Evolutionary conservation across 1,140 invertebrate species (phyloP), one percentile per base, ranked within the genome.

Genomic region (Drosophila mayri): DNA sequence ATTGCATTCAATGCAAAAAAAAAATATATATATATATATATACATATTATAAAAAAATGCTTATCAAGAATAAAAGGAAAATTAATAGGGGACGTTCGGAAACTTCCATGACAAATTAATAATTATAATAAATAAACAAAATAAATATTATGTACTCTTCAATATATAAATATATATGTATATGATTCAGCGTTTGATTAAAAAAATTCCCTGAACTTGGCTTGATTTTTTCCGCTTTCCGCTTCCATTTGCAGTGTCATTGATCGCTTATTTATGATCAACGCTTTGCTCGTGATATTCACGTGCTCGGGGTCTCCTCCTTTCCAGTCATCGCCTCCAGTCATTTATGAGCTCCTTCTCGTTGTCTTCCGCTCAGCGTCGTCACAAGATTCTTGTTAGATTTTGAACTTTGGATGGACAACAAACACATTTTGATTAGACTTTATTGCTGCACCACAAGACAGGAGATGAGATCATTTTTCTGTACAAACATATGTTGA

Each of bases 341-440:
- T 20, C 35, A 52, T 18, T n/a, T 35, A 28, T 25, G 12, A 14
- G n/a, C n/a, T 57, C 18, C 25, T 28, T 16, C 14, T 28, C 25
- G 25, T 8, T 14, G 37, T 49, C n/a, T 55, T 55, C 47, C 41
- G 37, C 22, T 38, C 38, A 10, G 37, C 22, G 11, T n/a, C 18
- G 47, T 65, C 71, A 76, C 38, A 76, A 58, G 71, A n/a, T 59
- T 59, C 46, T 61, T 44, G 70, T 72, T 73, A 59, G 44, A 73
- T 50, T 58, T 38, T 22, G 52, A 66, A 75, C 61, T 66, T 59
- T 66, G 71, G 46, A 52, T 75, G 60, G 44, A 22, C 44, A 46
- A 1, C 30, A 52, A 32, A 74, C 16, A 16, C 30, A 18, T 52
- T 43, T 65, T 73, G 28, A 73, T 73, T 72, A 43, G 54, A 72